Percentiles rank a stretch among this genome's conserved stretches.
These are phyloP conservation scores for Boulengeromyrus knoepffleri DNA, from an alignment of 2,113 vertebrate genomes.

Conservation along the genomic window DNA sequence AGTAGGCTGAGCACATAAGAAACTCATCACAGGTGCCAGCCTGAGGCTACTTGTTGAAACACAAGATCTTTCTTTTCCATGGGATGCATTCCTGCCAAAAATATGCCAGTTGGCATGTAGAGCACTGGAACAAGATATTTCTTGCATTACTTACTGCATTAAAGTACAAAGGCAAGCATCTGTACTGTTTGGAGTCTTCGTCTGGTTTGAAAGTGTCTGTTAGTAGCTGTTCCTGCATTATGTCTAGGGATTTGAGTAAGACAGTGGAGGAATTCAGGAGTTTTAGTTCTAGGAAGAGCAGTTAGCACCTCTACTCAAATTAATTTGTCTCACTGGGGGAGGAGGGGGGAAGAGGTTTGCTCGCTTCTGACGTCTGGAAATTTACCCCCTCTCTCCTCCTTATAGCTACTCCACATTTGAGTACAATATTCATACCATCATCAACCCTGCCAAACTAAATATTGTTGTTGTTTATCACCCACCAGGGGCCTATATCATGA, in stretches of 20 bases:
- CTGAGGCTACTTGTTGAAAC: background rate
- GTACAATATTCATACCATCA: background rate
- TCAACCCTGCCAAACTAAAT: background rate
- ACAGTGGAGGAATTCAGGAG: background rate
- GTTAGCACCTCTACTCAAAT: background rate
- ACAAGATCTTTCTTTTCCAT: background rate
- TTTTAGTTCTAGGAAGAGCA: background rate
- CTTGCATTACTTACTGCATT: background rate
- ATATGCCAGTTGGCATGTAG: background rate
- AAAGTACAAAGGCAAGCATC: background rate
- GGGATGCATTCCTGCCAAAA: background rate
- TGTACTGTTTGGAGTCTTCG: background rate
- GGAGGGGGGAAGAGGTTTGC: background rate
- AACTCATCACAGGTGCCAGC: background rate
- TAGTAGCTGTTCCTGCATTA: background rate
- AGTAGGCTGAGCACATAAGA: background rate
- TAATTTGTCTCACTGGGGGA: background rate
- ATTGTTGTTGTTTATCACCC: background rate
- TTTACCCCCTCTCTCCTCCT: background rate
- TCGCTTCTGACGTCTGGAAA: background rate
- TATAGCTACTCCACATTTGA: background rate
- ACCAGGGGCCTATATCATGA: background rate
- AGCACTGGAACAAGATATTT: background rate
- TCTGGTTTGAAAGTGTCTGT: background rate
- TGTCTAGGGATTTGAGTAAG: background rate